Base-by-base conservation (phyloP, 2,113 vertebrate genomes). In the Cyanoliseus patagonus region DNA sequence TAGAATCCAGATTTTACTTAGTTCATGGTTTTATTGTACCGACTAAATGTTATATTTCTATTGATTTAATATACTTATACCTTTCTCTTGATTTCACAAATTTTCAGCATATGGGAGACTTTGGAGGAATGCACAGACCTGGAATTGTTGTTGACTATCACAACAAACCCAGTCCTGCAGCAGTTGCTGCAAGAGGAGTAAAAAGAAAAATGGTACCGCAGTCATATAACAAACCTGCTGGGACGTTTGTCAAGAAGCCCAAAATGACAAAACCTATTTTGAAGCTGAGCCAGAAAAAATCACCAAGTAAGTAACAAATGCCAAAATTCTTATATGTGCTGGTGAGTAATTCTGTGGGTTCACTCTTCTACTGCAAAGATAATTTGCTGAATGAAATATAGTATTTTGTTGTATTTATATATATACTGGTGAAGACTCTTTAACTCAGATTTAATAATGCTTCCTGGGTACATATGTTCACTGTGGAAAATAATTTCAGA, bases 181-280 rank as follows among this genome's bases (percentile, higher is more conserved):
- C 98, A 95, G 97, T 98, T 97, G 97, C 97, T 96, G 97, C 97
- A 95, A 97, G 98, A 98, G 98, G 98, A 95, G 98, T 98, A 95
- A 99, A 99, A 97, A 98, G 98, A 96, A 98, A 98, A 98, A 98
- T 98, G 97, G 97, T 97, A 64, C 97, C 95, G 57, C 98, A 98
- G 83, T 98, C 98, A 8, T 98, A 98, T 96, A 98, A 96, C 93
- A 98, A 98, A 88, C 97, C 98, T 23, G 97, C 97, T 88, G 98
- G 97, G 95, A 97, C 97, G 25, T 98, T 98, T 96, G 97, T 98
- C 92, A 99, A 98, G 98, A 99, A 99, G 90, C 98, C 97, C 95
- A 99, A 98, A 96, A 95, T 98, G 92, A 94, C 98, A 90, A 98
- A 98, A 88, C 96, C 98, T 28, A 42, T 97, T 96, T 95, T 98